These are phyloP conservation scores for Pseudopipra pipra DNA, from an alignment of 2,113 vertebrate genomes.

Conservation along the genomic window DNA sequence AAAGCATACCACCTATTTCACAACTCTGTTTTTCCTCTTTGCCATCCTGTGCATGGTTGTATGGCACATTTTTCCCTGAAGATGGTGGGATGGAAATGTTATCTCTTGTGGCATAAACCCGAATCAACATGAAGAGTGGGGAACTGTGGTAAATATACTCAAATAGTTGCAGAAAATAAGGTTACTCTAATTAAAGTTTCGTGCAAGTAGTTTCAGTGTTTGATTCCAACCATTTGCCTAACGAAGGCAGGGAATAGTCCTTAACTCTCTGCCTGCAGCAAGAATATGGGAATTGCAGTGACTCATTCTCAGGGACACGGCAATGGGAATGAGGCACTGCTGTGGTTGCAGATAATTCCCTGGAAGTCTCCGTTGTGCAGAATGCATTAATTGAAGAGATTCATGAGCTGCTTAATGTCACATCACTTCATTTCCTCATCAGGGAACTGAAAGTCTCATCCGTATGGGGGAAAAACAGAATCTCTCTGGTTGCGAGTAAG, in stretches of 20 bases:
- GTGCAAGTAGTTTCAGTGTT: neutral
- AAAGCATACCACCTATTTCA: neutral
- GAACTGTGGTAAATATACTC: neutral
- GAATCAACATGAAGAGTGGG: neutral
- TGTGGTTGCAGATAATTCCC: slow-evolving; percentile 57
- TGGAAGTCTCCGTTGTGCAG: slow-evolving; percentile 36
- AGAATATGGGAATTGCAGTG: slow-evolving; percentile 17
- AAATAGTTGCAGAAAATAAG: neutral
- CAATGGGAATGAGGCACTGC: slow-evolving; percentile 23
- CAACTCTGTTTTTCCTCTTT: neutral
- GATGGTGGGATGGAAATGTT: neutral
- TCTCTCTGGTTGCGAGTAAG: neutral
- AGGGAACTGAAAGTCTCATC: neutral
- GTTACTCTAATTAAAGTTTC: neutral
- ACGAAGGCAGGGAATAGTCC: neutral
- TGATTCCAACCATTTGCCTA: slow-evolving; percentile 3
- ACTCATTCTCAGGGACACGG: slow-evolving; percentile 35
- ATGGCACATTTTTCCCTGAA: neutral
- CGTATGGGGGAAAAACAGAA: neutral
- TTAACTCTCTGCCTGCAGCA: slow-evolving; percentile 17
- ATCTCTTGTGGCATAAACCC: neutral
- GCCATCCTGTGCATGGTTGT: neutral
- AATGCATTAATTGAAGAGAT: slow-evolving; percentile 58
- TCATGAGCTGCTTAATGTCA: slow-evolving; percentile 36
- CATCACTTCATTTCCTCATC: slow-evolving; percentile 34